Percentiles rank a stretch among this genome's conserved stretches.
These are phyloP conservation scores for Hirtodrosophila histrioides DNA, from an alignment of 2,888 invertebrate species.

Conservation along the genomic window DNA sequence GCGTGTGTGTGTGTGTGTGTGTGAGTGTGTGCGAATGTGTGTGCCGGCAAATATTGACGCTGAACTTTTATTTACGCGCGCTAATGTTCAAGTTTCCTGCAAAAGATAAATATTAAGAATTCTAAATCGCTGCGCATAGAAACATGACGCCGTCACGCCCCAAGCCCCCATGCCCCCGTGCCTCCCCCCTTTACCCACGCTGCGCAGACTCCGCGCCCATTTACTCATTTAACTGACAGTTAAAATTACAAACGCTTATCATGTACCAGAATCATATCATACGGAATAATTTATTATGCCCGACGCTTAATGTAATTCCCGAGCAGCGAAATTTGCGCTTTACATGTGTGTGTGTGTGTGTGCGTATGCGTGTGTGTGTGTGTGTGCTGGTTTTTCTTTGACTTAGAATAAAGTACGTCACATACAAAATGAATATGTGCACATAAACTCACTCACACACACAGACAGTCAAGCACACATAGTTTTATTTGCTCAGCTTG, in stretches of 20 bases:
- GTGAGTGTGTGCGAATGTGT: conserved; percentile 23
- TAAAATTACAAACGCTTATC: conserved; percentile 80
- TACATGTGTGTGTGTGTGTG: conserved; percentile 4
- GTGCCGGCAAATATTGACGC: conserved; percentile 70
- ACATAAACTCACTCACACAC: conserved; percentile 17
- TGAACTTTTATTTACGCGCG: conserved; percentile 75
- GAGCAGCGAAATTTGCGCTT: conserved; percentile 56
- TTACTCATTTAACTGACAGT: conserved; percentile 79
- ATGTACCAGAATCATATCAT: conserved; percentile 80
- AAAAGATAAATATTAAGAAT: conserved; percentile 77
- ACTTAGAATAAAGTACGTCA: conserved; percentile 74
- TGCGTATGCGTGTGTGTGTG: conserved; percentile 16
- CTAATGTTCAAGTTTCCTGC: conserved; percentile 77
- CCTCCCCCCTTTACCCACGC: not conserved
- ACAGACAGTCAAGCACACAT: conserved; percentile 22
- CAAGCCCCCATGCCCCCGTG: not conserved
- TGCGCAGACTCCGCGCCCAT: conserved; percentile 28
- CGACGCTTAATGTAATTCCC: conserved; percentile 78
- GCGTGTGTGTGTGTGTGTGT: conserved; percentile 30
- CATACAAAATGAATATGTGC: conserved; percentile 65
- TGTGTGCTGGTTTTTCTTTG: conserved; percentile 62
- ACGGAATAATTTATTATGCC: conserved; percentile 79
- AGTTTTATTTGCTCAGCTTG: conserved; percentile 74
- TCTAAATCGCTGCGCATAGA: conserved; percentile 68
- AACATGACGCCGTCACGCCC: not conserved